Percentiles rank a stretch among this genome's conserved stretches.
phyloP scores from a whole-genome alignment of 2,797 vertebrate genomes.

The Sandelia bainsii region DNA sequence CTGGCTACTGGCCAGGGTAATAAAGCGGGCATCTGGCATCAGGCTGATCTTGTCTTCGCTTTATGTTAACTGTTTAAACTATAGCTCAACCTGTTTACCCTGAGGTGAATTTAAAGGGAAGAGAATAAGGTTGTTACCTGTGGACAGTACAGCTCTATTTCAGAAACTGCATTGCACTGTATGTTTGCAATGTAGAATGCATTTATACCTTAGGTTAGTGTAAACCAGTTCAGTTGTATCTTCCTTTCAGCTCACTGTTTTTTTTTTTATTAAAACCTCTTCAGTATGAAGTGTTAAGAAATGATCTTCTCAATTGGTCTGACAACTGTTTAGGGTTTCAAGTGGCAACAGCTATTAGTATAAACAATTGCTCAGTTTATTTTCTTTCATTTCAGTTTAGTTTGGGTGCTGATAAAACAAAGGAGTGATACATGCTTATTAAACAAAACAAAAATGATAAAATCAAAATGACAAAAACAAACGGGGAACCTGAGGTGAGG shows the following conservation, averaged over 20 bases:
- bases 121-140: conserved; percentile 12
- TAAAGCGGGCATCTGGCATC: conserved; percentile 69
- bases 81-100: conserved; percentile 45
- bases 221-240: not conserved
- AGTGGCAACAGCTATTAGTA: conserved; percentile 23
- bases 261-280: conserved; percentile 37
- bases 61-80: conserved; percentile 62
- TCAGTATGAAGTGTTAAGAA: conserved; percentile 32
- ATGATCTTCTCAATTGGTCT: conserved; percentile 42
- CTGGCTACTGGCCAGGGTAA: conserved; percentile 65
- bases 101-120: conserved; percentile 32
- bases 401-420: conserved; percentile 25
- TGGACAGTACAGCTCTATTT: conserved; percentile 10
- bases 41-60: conserved; percentile 59
- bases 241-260: conserved; percentile 36
- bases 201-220: conserved; percentile 17
- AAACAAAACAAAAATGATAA: conserved; percentile 1
- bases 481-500: not conserved
- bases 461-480: conserved; percentile 19
- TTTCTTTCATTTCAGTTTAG: conserved; percentile 26
- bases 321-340: conserved; percentile 6
- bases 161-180: not conserved
- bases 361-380: conserved; percentile 23
- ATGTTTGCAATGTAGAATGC: conserved; percentile 6
- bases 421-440: conserved; percentile 11